These are phyloP conservation scores for Ciconia maguari DNA, from an alignment of 2,113 vertebrate genomes.

Conservation along the genomic window DNA sequence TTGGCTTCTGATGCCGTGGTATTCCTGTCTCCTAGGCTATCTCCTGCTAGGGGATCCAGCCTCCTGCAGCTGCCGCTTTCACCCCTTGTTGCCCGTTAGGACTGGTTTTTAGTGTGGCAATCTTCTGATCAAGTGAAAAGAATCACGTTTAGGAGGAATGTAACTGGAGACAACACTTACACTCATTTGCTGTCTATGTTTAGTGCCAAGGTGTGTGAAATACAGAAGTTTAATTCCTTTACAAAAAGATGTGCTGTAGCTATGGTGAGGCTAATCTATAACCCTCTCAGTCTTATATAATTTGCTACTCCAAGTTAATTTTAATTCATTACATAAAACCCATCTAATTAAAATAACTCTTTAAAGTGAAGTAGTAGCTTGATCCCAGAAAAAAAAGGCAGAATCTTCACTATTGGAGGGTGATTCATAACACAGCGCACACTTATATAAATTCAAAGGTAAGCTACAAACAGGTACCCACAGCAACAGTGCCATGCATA, in stretches of 20 bases:
- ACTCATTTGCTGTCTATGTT: not conserved
- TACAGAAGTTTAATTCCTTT: constrained; percentile 29
- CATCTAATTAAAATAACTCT: constrained; percentile 70
- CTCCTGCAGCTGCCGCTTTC: not conserved
- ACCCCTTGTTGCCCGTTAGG: not conserved
- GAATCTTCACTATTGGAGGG: constrained; percentile 1
- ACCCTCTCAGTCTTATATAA: constrained; percentile 54
- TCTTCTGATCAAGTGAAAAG: not conserved
- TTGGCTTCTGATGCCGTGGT: not conserved
- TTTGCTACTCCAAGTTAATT: constrained; percentile 74
- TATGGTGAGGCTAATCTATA: constrained; percentile 73
- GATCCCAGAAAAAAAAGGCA: constrained; percentile 32
- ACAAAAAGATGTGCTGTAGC: constrained; percentile 71
- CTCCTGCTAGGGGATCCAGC: not conserved
- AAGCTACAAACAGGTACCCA: constrained; percentile 71
- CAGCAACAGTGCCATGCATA: constrained; percentile 48
- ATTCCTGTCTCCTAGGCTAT: not conserved
- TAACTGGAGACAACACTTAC: not conserved
- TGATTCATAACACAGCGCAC: constrained; percentile 40
- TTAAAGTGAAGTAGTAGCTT: constrained; percentile 71
- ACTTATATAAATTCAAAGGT: constrained; percentile 68
- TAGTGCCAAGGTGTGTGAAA: constrained; percentile 11
- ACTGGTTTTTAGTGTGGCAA: not conserved
- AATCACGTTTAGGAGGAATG: not conserved
- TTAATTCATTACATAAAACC: constrained; percentile 71